Percentiles rank a stretch among this genome's conserved stretches.
These are phyloP conservation scores for Drymonia ruficornis DNA, from an alignment of 2,888 invertebrate species.

Conservation along the genomic window DNA sequence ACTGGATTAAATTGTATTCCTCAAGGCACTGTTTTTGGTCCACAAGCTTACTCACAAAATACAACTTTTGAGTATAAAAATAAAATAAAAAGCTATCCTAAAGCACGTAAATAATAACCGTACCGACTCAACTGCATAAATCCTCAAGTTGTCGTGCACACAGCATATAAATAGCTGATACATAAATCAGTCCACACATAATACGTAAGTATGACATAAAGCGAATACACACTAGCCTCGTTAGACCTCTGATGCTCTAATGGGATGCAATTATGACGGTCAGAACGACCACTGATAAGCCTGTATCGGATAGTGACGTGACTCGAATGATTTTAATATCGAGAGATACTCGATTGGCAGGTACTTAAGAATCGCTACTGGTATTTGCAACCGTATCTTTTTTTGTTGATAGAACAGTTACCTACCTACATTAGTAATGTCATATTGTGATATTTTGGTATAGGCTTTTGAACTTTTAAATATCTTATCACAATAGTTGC, in stretches of 20 bases:
- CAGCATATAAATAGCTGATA: constrained; percentile 27
- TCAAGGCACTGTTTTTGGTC: neutral
- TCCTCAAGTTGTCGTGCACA: constrained; percentile 14
- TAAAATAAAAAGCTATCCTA: neutral
- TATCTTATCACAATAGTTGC: too few species aligned
- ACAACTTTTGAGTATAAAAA: too few species aligned
- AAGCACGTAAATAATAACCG: constrained; percentile 22
- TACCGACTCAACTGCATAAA: constrained; percentile 31
- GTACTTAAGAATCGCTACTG: constrained; percentile 3
- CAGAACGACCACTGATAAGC: constrained; percentile 51
- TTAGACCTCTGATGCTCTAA: constrained; percentile 45
- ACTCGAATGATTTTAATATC: constrained; percentile 13
- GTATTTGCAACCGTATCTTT: constrained; percentile 10
- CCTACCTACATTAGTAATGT: neutral
- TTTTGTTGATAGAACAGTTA: neutral
- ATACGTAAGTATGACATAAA: constrained; percentile 28
- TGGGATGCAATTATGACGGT: constrained; percentile 40
- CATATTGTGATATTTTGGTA: too few species aligned
- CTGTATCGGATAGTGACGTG: constrained; percentile 20
- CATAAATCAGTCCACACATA: constrained; percentile 29
- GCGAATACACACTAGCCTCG: constrained; percentile 36
- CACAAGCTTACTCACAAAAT: too few species aligned
- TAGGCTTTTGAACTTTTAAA: too few species aligned
- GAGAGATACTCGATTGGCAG: constrained; percentile 1
- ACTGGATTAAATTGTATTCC: neutral